phyloP scores from a whole-genome alignment of 2,113 vertebrate genomes.

The Loxodonta africana region DNA sequence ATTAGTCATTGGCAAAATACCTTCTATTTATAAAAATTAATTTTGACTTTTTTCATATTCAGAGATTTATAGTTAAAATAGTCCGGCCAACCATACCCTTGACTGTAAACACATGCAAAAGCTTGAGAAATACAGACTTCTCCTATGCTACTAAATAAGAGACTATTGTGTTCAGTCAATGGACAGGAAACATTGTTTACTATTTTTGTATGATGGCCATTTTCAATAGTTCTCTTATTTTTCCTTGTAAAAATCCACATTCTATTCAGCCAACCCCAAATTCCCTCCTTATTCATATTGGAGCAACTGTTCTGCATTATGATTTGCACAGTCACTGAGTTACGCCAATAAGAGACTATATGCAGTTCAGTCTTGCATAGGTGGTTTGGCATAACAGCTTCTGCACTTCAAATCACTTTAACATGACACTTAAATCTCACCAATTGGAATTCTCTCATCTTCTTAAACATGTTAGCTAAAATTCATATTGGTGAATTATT shows the following conservation, averaged over 20 bases:
- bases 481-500: neutral
- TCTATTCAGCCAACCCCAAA: conserved; percentile 78
- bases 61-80: conserved; percentile 38
- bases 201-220: conserved; percentile 38
- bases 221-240: conserved; percentile 70
- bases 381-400: neutral
- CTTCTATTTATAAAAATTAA: conserved; percentile 10
- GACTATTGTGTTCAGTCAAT: neutral
- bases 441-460: neutral
- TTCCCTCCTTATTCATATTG: conserved; percentile 53
- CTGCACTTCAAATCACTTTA: neutral
- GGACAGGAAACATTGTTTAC: conserved; percentile 66
- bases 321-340: neutral
- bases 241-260: conserved; percentile 69
- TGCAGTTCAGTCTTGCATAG: neutral
- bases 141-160: conserved; percentile 57
- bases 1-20: conserved; percentile 2
- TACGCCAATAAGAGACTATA: neutral
- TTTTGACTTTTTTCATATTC: conserved; percentile 35
- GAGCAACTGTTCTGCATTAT: conserved; percentile 69
- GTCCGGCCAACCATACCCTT: neutral
- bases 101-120: conserved; percentile 33
- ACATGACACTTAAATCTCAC: neutral
- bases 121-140: conserved; percentile 58
- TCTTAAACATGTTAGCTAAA: neutral